Evolutionary conservation across 2,113 vertebrate genomes (phyloP).

Genomic region (Barnardius zonarius): DNA sequence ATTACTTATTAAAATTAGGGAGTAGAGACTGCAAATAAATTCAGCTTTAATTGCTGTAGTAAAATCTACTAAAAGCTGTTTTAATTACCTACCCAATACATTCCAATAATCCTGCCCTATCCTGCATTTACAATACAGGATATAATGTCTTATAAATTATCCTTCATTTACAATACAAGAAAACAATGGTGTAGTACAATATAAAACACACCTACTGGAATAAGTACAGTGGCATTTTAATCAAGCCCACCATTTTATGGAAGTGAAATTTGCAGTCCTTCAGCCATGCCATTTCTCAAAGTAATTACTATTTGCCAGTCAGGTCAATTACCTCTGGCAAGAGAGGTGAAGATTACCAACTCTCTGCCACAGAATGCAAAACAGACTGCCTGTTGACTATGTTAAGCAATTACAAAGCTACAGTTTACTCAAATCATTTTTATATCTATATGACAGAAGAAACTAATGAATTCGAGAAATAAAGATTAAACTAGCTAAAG

Average conservation of each 20-base stretch:
- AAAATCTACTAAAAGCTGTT: neutral
- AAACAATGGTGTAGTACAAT: neutral
- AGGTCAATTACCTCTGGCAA: constrained; percentile 9
- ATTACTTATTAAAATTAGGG: constrained; percentile 3
- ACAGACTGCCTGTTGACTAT: neutral
- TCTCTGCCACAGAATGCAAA: neutral
- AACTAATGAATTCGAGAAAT: neutral
- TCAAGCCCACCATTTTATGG: neutral
- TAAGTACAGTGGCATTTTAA: neutral
- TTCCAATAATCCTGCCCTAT: neutral
- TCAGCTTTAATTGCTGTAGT: neutral
- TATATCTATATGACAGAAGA: neutral
- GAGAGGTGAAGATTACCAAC: neutral
- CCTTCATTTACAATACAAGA: neutral
- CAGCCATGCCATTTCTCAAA: neutral
- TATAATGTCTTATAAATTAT: neutral
- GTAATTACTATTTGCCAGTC: neutral
- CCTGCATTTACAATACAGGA: neutral
- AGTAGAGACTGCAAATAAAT: neutral
- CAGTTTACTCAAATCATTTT: neutral
- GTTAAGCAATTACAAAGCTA: neutral
- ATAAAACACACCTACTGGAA: neutral
- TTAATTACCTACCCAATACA: neutral
- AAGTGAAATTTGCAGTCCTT: neutral
- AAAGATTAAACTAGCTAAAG: neutral